phyloP scores from a whole-genome alignment of 2,888 invertebrate genomes.

The Conchocele bisecta region DNA sequence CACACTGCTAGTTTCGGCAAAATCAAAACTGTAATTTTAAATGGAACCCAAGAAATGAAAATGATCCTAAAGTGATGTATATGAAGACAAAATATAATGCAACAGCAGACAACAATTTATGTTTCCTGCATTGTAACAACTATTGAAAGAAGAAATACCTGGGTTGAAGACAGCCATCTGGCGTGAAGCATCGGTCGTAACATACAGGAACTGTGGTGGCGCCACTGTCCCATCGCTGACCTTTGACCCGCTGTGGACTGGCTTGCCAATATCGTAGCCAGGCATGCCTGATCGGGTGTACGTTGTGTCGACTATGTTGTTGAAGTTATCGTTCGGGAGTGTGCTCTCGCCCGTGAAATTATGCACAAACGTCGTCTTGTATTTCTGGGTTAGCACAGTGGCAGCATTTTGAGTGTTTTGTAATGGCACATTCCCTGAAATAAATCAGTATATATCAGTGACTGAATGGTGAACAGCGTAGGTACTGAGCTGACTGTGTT shows the following conservation, averaged over 20 bases:
- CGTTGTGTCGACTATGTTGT: constrained; percentile 44
- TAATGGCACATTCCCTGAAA: no score
- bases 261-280: constrained; percentile 73
- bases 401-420: constrained; percentile 6
- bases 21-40: no score
- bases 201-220: constrained; percentile 52
- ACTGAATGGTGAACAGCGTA: no score
- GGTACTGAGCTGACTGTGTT: no score
- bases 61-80: no score
- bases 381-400: constrained; percentile 69
- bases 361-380: constrained; percentile 66
- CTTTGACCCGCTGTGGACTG: constrained; percentile 69
- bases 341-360: constrained; percentile 37
- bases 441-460: no score
- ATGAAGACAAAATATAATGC: no score
- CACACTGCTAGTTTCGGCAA: no score
- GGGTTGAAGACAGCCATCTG: constrained; percentile 74
- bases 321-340: constrained; percentile 63
- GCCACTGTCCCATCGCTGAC: constrained; percentile 53
- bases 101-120: no score
- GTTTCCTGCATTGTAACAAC: background rate
- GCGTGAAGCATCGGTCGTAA: constrained; percentile 63
- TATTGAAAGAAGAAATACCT: constrained; percentile 49
- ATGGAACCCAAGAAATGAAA: no score
- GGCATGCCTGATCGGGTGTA: constrained; percentile 71